Percentiles rank a stretch among this genome's conserved stretches.
Conservation (phyloP, 1,140 invertebrate species). For the Galleria mellonella region DNA sequence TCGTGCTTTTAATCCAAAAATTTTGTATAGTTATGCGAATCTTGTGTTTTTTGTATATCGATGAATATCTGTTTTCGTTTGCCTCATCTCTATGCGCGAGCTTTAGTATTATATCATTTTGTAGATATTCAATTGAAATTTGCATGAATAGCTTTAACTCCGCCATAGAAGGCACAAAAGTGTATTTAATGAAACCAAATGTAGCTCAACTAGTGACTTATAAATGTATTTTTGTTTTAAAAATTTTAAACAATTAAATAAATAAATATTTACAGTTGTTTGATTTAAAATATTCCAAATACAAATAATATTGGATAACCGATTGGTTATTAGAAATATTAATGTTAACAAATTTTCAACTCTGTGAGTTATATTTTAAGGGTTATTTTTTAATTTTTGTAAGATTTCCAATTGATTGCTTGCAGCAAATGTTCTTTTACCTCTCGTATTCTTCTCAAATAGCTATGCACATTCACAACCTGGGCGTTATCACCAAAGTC, state of each 20-base stretch:
- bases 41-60: too few relatives aligned
- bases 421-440: conserved; percentile 33
- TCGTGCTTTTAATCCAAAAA: too few relatives aligned
- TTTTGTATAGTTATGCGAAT: too few relatives aligned
- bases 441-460: conserved; percentile 27
- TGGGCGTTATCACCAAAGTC: conserved; percentile 37
- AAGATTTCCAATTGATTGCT: conserved; percentile 45
- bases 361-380: too few relatives aligned
- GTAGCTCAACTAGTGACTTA: conserved; percentile 39
- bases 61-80: too few relatives aligned
- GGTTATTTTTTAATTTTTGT: conserved; percentile 17
- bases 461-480: conserved; percentile 46
- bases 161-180: conserved; percentile 36
- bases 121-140: too few relatives aligned
- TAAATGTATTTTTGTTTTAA: conserved; percentile 4
- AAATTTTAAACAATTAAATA: not conserved
- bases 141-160: conserved; percentile 6
- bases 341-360: too few relatives aligned
- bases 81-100: too few relatives aligned
- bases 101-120: too few relatives aligned
- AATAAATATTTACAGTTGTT: not conserved
- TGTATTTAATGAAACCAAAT: conserved; percentile 39
- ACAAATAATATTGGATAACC: too few relatives aligned
- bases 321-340: too few relatives aligned
- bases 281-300: too few relatives aligned